phyloP scores from a whole-genome alignment of 2,888 invertebrate species.

The Siphonodentalium dalli region DNA sequence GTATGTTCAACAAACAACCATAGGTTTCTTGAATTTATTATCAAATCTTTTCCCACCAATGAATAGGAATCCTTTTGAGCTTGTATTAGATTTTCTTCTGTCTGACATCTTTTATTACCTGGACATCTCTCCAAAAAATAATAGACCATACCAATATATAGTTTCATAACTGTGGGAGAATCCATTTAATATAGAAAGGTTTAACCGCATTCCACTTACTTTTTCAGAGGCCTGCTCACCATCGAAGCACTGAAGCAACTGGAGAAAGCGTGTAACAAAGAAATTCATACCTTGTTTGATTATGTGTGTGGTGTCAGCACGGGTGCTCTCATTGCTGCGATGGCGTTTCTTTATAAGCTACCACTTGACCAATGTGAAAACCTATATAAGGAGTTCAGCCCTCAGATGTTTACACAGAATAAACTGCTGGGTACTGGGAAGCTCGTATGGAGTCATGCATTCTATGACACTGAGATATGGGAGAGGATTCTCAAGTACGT shows the following conservation, averaged over 20 bases:
- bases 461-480: conserved; percentile 87
- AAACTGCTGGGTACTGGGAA: conserved; percentile 74
- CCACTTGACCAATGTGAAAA: conserved; percentile 72
- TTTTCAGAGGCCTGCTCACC: conserved; percentile 78
- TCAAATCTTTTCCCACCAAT: too few relatives aligned
- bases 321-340: conserved; percentile 66
- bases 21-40: too few relatives aligned
- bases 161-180: too few relatives aligned
- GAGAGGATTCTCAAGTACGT: conserved; percentile 74
- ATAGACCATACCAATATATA: too few relatives aligned
- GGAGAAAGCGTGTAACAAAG: conserved; percentile 70
- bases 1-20: too few relatives aligned
- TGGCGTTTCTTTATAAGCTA: conserved; percentile 46
- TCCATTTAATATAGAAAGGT: too few relatives aligned
- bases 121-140: too few relatives aligned
- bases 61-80: too few relatives aligned
- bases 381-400: conserved; percentile 63
- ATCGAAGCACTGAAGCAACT: conserved; percentile 82
- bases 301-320: conserved; percentile 72
- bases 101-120: too few relatives aligned
- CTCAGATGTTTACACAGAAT: conserved; percentile 74
- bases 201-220: conserved; percentile 5
- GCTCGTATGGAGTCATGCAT: conserved; percentile 84
- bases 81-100: too few relatives aligned
- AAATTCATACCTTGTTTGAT: conserved; percentile 83